These are phyloP conservation scores for Nyctibius grandis DNA, from an alignment of 2,797 vertebrate genomes.

Conservation along the genomic window DNA sequence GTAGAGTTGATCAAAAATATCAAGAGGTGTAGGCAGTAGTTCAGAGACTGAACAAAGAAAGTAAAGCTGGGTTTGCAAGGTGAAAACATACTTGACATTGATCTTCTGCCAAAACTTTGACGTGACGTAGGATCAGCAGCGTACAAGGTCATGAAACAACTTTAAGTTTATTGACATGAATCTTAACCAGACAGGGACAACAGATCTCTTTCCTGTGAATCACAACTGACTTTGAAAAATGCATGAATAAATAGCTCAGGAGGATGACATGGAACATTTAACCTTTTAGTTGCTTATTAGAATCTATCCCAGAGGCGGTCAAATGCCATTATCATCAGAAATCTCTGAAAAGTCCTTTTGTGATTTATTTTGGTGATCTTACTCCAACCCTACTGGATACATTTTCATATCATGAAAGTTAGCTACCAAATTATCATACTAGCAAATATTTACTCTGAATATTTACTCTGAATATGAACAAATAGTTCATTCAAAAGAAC, in stretches of 20 bases:
- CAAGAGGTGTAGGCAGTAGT: background rate
- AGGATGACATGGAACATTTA: background rate
- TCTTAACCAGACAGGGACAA: slow-evolving; percentile 16
- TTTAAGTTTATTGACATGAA: slow-evolving; percentile 38
- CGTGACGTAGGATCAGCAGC: background rate
- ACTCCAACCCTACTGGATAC: background rate
- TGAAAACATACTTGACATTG: slow-evolving; percentile 19
- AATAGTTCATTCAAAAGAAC: slow-evolving; percentile 6
- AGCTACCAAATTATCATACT: slow-evolving; percentile 6
- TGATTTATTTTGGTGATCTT: background rate
- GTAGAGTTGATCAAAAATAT: background rate
- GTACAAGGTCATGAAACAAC: slow-evolving; percentile 6
- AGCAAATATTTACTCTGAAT: slow-evolving; percentile 11
- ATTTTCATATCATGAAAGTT: background rate
- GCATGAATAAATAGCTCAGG: background rate
- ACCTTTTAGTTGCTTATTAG: background rate
- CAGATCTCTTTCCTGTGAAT: background rate
- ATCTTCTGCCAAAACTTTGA: slow-evolving; percentile 41
- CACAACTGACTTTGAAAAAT: slow-evolving; percentile 33
- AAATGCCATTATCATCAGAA: background rate
- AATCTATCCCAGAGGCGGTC: background rate
- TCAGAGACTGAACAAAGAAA: background rate
- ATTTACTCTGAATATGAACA: no score
- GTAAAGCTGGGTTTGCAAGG: background rate
- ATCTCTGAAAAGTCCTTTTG: background rate